Conservation (phyloP, 2,797 vertebrate species). For the Coregonus sp. region DNA sequence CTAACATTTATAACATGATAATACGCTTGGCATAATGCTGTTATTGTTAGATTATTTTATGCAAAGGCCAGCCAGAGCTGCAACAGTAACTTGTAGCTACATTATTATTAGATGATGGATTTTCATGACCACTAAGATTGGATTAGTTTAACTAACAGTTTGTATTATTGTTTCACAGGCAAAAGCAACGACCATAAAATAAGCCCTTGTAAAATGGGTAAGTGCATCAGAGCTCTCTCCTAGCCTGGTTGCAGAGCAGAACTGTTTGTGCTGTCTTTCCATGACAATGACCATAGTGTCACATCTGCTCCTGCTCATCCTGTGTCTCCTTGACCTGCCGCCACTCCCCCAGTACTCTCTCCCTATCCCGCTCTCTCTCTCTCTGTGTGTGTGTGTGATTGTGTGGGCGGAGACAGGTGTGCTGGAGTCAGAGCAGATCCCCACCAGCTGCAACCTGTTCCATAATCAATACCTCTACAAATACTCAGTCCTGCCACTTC, state of each 20-base stretch:
- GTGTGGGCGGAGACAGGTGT: no score
- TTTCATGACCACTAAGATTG: not conserved
- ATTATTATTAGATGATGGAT: not conserved
- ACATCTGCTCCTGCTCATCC: no score
- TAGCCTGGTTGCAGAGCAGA: not conserved
- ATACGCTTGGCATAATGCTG: not conserved
- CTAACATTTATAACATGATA: no score
- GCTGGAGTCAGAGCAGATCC: no score
- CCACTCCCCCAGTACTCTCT: no score
- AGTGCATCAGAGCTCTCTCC: not conserved
- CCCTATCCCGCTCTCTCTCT: no score
- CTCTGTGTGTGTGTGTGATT: no score
- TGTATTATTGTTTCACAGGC: not conserved
- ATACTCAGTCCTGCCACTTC: no score
- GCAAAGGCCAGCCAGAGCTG: not conserved
- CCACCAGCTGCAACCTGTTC: no score
- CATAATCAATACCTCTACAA: no score
- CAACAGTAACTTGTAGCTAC: not conserved
- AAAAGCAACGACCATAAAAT: slow-evolving; percentile 12
- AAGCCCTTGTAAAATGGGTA: slow-evolving; percentile 21
- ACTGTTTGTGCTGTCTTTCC: not conserved
- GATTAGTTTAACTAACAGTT: not conserved
- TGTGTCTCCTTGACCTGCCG: no score
- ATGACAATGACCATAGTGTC: no score
- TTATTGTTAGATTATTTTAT: not conserved